phyloP scores from a whole-genome alignment of 1,140 invertebrate species.

The Chlorops oryzae region DNA sequence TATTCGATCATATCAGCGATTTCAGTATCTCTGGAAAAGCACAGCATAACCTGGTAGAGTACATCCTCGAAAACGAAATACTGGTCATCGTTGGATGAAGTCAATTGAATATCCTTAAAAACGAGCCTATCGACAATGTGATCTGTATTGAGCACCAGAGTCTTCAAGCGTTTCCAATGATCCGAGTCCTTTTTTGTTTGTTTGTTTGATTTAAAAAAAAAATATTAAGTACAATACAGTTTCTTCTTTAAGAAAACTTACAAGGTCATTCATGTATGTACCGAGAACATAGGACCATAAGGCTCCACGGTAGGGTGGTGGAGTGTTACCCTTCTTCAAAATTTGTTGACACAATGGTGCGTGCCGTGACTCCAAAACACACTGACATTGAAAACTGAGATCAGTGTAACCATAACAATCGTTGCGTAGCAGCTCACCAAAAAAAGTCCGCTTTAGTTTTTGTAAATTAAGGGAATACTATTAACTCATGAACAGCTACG shows the following conservation, averaged over 20 bases:
- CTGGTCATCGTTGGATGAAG: constrained; percentile 94
- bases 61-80: constrained; percentile 98
- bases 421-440: constrained; percentile 33
- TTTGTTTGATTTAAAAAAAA: constrained; percentile 14
- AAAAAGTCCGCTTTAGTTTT: constrained; percentile 24
- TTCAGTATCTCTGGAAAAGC: constrained; percentile 84
- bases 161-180: constrained; percentile 78
- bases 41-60: constrained; percentile 90
- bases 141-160: constrained; percentile 79
- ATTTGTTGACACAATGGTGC: constrained; percentile 44
- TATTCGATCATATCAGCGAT: constrained; percentile 62
- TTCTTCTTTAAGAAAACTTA: constrained; percentile 13
- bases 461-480: constrained; percentile 9
- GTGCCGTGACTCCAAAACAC: constrained; percentile 35
- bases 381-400: constrained; percentile 31
- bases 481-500: constrained; percentile 12
- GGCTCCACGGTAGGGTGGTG: constrained; percentile 37
- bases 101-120: constrained; percentile 92
- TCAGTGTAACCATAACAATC: constrained; percentile 21
- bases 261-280: constrained; percentile 38
- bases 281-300: constrained; percentile 44
- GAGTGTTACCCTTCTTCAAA: constrained; percentile 41
- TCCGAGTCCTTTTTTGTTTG: constrained; percentile 72
- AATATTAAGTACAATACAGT: constrained; percentile 9
- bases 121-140: constrained; percentile 89